Base-by-base conservation (phyloP, 2,113 vertebrate species). In the Sebastes schlegelii region DNA sequence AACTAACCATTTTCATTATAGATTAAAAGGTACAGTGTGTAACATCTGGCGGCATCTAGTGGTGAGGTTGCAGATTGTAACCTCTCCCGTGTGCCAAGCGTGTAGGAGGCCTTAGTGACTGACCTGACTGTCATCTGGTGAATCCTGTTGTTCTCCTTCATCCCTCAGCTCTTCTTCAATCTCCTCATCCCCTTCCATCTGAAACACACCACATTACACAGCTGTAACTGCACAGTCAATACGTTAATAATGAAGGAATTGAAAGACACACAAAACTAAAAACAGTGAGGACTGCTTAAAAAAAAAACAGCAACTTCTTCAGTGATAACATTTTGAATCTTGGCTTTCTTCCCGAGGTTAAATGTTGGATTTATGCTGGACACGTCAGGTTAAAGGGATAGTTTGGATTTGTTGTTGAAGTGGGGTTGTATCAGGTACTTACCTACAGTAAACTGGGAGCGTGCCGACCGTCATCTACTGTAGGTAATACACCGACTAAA, bases 81-180 rank as follows among this genome's bases (percentile, higher is more conserved):
- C 34, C 34, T 34, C 34, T 34, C 34, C 34, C 34, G 34, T 34
- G 34, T 34, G 34, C 34, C 34, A 34, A 34, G 34, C 34, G 11
- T 8, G 46, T 48, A 48, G 11, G 34, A 34, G 34, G 34, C 34
- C 34, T 13, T 40, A 12, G 26, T 9, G 9, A 78, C 92, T 75
- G 21, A 95, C 94, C 92, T 87, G 92, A 86, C 81, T 93, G 84
- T 91, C 83, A 17, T 94, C 93, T 34, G 88, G 79, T 11, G 90
- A 89, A 54, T 84, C 82, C 54, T 79, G 91, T 26, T 45, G 74
- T 8, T 90, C 87, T n/a, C 3, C 72, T 8, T 90, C 86, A 14
- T 91, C 84, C 52, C 87, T 79, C 58, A 93, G 76, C 46, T 93
- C 91, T 77, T 42, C 90, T 42, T 92, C 93, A 8, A 91, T 81